Evolutionary conservation across 1,140 invertebrate genomes (phyloP).

Genomic region (Oryzaephilus surinamensis): DNA sequence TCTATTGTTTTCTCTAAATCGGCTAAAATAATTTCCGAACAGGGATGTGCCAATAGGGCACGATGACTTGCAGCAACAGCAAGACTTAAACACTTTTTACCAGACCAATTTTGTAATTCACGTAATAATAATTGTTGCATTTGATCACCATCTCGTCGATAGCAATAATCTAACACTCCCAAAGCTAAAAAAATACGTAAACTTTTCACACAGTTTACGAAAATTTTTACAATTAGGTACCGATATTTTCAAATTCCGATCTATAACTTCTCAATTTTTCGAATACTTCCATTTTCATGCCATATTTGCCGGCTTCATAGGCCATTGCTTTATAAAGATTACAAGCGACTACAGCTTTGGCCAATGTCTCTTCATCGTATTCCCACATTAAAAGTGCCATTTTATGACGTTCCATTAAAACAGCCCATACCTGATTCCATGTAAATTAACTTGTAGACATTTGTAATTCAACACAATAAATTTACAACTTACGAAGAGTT

Average conservation of each 20-base stretch:
- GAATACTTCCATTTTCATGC: constrained; percentile 91
- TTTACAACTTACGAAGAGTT: constrained; percentile 58
- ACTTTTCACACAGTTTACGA: background rate
- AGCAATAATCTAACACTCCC: constrained; percentile 90
- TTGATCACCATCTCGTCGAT: constrained; percentile 90
- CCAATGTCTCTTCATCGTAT: constrained; percentile 92
- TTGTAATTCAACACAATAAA: too few species aligned
- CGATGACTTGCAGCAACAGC: constrained; percentile 91
- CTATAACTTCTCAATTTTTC: constrained; percentile 79
- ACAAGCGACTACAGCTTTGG: constrained; percentile 86
- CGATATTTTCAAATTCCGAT: constrained; percentile 79
- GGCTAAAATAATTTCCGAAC: constrained; percentile 93
- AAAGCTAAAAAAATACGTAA: constrained; percentile 56
- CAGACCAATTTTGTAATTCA: constrained; percentile 93
- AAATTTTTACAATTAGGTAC: constrained; percentile 35
- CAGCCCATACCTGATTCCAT: constrained; percentile 86
- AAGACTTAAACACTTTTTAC: constrained; percentile 91
- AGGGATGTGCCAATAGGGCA: constrained; percentile 86
- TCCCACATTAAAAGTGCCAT: constrained; percentile 97
- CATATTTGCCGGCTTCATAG: constrained; percentile 91
- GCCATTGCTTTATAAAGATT: constrained; percentile 97
- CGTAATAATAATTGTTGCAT: constrained; percentile 91
- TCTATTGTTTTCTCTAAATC: constrained; percentile 70
- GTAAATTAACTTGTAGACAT: background rate
- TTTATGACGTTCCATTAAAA: constrained; percentile 88